phyloP scores from a whole-genome alignment of 2,113 vertebrate genomes.

The Lophius piscatorius region DNA sequence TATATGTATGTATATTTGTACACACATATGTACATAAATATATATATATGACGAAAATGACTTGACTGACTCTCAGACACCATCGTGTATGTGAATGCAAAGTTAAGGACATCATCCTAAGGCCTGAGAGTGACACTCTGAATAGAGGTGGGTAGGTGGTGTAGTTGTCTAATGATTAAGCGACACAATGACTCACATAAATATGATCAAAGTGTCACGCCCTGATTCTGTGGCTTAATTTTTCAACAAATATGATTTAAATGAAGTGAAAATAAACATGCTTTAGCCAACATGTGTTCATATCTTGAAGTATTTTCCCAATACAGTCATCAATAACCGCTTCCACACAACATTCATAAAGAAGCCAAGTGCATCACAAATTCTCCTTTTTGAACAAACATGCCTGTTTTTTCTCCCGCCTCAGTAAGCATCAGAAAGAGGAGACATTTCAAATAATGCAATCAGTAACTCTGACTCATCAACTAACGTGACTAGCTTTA shows the following conservation, averaged over 20 bases:
- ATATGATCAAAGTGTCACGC: too few relatives aligned
- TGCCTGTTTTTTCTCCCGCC: slow-evolving; percentile 8
- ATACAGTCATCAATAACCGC: background rate
- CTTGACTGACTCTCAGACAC: too few relatives aligned
- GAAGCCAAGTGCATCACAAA: slow-evolving; percentile 37
- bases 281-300: slow-evolving; percentile 7
- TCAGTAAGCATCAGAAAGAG: slow-evolving; percentile 21
- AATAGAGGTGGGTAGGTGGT: too few relatives aligned
- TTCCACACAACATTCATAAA: slow-evolving; percentile 15
- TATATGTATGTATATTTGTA: too few relatives aligned
- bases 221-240: slow-evolving; percentile 24
- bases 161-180: too few relatives aligned
- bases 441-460: slow-evolving; percentile 32
- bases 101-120: too few relatives aligned
- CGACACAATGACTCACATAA: too few relatives aligned
- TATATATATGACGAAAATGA: too few relatives aligned
- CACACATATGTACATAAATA: too few relatives aligned
- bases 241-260: background rate
- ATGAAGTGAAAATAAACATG: slow-evolving; percentile 4
- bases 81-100: too few relatives aligned
- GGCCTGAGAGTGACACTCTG: too few relatives aligned
- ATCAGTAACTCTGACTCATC: slow-evolving; percentile 35
- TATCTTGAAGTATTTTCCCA: slow-evolving; percentile 1
- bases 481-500: slow-evolving; percentile 22
- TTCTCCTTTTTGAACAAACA: slow-evolving; percentile 34